Percentiles rank a stretch among this genome's conserved stretches.
Evolutionary conservation across 2,888 invertebrate genomes (phyloP).

Genomic region (Glyphotaelius pellucidus): DNA sequence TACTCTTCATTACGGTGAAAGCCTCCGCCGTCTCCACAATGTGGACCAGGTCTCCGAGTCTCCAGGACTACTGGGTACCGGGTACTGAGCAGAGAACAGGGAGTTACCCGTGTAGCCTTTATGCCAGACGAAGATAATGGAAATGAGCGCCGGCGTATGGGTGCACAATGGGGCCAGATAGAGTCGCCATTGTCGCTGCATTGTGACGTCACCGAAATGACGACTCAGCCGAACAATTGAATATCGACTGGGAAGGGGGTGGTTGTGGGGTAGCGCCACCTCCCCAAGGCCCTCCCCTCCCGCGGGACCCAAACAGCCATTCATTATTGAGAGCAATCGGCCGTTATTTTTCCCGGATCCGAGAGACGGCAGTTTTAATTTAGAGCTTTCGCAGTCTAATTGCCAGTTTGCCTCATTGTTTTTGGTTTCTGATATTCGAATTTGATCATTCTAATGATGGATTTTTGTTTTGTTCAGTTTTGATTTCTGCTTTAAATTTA

Average conservation of each 20-base stretch:
- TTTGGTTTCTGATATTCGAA: slow-evolving; percentile 32
- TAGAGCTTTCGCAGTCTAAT: slow-evolving; percentile 58
- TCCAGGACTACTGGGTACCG: slow-evolving; percentile 57
- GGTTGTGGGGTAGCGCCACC: slow-evolving; percentile 9
- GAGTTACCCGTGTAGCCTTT: slow-evolving; percentile 63
- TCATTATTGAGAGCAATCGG: slow-evolving; percentile 65
- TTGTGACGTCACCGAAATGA: slow-evolving; percentile 66
- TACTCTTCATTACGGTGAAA: slow-evolving; percentile 80
- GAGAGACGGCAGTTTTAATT: slow-evolving; percentile 62
- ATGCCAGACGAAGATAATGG: slow-evolving; percentile 64
- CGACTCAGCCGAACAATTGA: slow-evolving; percentile 66
- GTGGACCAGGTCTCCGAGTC: slow-evolving; percentile 64
- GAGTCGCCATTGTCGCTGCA: slow-evolving; percentile 66
- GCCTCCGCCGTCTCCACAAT: slow-evolving; percentile 77
- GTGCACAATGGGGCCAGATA: slow-evolving; percentile 65
- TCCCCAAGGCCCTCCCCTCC: slow-evolving; percentile 33
- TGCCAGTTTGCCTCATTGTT: slow-evolving; percentile 54
- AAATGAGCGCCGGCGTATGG: slow-evolving; percentile 65
- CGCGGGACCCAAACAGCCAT: slow-evolving; percentile 54
- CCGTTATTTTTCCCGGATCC: slow-evolving; percentile 61
- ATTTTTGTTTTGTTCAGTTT: neutral
- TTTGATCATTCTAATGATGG: slow-evolving; percentile 27
- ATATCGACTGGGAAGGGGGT: slow-evolving; percentile 62
- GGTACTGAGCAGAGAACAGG: neutral
- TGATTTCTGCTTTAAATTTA: neutral